phyloP scores from a whole-genome alignment of 53 echinoderm and acorn worm genomes.

The Antedon mediterranea region DNA sequence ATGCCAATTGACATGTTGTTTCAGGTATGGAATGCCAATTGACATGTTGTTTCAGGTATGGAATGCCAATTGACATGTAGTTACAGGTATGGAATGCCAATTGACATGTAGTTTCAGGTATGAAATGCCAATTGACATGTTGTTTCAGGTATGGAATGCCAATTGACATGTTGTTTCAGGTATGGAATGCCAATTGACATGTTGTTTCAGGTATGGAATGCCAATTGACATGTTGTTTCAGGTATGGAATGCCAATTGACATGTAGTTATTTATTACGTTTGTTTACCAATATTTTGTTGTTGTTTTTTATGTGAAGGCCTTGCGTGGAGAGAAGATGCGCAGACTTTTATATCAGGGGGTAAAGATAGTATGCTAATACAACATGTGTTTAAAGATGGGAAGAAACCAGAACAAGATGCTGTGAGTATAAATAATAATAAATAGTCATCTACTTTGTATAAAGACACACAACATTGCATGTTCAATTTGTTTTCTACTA shows the following conservation, averaged over 20 bases:
- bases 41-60: conserved; percentile 84
- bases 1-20: conserved; percentile 1
- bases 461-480: too few relatives aligned
- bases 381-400: conserved; percentile 93
- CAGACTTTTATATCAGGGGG: conserved; percentile 79
- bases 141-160: conserved; percentile 47
- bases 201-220: conserved; percentile 54
- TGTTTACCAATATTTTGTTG: too few relatives aligned
- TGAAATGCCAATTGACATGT: background rate
- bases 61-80: conserved; percentile 10
- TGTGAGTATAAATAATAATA: conserved; percentile 35
- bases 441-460: too few relatives aligned
- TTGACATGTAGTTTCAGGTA: conserved; percentile 77
- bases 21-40: conserved; percentile 33
- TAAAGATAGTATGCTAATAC: conserved; percentile 69
- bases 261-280: too few relatives aligned
- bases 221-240: conserved; percentile 36
- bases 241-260: conserved; percentile 21
- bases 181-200: background rate
- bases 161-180: conserved; percentile 65
- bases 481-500: too few relatives aligned
- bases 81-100: conserved; percentile 37
- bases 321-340: conserved; percentile 78
- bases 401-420: conserved; percentile 76
- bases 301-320: conserved; percentile 24